A percentile compares a stretch with the other conserved stretches of the same genome.
phyloP scores from a whole-genome alignment of 92 coral and sea anemone species.

The Blastomussa wellsi region DNA sequence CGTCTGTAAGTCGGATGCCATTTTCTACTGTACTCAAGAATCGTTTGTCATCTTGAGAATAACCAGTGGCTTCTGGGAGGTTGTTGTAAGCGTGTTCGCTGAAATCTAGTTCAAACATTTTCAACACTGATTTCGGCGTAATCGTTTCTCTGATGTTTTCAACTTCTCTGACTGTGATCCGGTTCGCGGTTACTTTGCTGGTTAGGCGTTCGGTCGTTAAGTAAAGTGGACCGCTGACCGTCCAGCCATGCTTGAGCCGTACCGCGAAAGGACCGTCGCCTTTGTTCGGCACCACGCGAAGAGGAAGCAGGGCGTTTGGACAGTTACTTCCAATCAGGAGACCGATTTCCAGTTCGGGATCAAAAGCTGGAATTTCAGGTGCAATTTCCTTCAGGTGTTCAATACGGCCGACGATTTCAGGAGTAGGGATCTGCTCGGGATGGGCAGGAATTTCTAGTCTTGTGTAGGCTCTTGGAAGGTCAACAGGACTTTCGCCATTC shows the following conservation, averaged over 20 bases:
- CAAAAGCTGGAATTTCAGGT: constrained; percentile 45
- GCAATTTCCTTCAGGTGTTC: constrained; percentile 51
- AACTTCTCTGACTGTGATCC: constrained; percentile 47
- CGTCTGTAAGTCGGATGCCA: constrained; percentile 35
- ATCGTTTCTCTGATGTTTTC: constrained; percentile 51
- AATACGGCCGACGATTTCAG: constrained; percentile 41
- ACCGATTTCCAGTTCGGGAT: constrained; percentile 61
- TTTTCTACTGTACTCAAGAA: constrained; percentile 30
- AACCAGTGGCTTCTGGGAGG: constrained; percentile 26
- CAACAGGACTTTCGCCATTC: constrained; percentile 34
- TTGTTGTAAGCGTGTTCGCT: constrained; percentile 41
- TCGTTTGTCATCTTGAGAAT: constrained; percentile 54
- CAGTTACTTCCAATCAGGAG: constrained; percentile 65
- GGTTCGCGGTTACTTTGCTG: background rate
- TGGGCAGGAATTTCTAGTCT: constrained; percentile 51
- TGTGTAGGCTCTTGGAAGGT: constrained; percentile 39
- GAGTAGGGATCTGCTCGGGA: constrained; percentile 57
- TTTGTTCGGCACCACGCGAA: constrained; percentile 61
- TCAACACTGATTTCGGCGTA: constrained; percentile 43
- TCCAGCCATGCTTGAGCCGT: constrained; percentile 61
- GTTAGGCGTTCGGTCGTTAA: background rate
- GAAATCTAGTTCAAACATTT: constrained; percentile 59
- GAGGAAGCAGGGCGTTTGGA: constrained; percentile 65
- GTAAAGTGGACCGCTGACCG: constrained; percentile 61
- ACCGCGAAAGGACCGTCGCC: constrained; percentile 66